Base-by-base conservation (phyloP, 2,113 vertebrate genomes). In the Syrrhaptes paradoxus region DNA sequence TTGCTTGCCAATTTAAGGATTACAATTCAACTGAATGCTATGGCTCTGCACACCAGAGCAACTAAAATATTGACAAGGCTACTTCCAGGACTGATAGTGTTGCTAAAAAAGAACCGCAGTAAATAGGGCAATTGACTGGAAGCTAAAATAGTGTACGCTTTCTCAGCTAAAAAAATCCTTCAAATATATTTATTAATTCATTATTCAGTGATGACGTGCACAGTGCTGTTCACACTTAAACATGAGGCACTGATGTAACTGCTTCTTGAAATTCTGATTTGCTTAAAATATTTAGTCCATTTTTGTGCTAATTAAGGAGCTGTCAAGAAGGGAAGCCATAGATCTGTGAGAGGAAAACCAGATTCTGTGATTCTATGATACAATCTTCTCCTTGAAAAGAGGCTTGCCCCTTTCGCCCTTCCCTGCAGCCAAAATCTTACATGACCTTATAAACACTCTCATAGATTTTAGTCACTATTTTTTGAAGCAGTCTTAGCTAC, bases 41-140 rank as follows among this genome's bases (percentile, higher is more conserved):
- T 11, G 80, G 88, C 85, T 93, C 88, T 84, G 82, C 36, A 87
- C 90, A 90, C 83, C 96, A 89, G 76, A 96, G 86, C 90, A 81
- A 73, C 96, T 95, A 72, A 95, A 96, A 96, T 97, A 96, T 95
- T 94, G 92, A 94, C 95, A 97, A 93, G 80, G 80, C 76, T 85
- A 84, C 96, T 93, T 94, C 76, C 86, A 96, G 83, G 70, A 89
- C 90, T 76, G 86, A 89, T 68, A 78, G 61, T 0, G 0, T n/a
- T 87, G 83, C 88, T 95, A 92, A 95, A 96, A 96, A 93, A 78
- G 16, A n/a, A 78, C 43, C 31, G 17, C 61, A 46, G 80, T 96
- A 97, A 96, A 96, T 75, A 94, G 92, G 94, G 79, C 80, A 94
- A 87, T 94, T 93, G 96, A 94, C 90, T 95, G 90, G 73, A 81